These are phyloP conservation scores for Venusia cambrica DNA, from an alignment of 2,888 invertebrate species.

Conservation along the genomic window DNA sequence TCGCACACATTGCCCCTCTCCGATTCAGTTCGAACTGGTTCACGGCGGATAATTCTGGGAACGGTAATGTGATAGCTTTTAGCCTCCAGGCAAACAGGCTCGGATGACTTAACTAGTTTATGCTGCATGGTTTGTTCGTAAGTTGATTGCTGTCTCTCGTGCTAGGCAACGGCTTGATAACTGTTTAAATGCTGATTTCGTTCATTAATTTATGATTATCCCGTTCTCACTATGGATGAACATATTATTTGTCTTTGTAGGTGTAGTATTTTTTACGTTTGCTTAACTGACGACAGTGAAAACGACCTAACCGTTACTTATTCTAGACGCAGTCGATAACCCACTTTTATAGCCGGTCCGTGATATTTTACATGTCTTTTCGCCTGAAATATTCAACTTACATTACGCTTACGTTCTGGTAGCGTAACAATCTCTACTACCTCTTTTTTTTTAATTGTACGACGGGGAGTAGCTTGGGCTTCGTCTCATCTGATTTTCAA, in stretches of 20 bases:
- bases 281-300: slow-evolving; percentile 3
- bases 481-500: too few relatives aligned
- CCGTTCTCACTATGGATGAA: too few relatives aligned
- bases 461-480: too few relatives aligned
- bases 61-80: slow-evolving; percentile 19
- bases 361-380: slow-evolving; percentile 20
- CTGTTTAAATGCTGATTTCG: background rate
- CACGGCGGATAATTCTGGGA: slow-evolving; percentile 20
- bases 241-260: too few relatives aligned
- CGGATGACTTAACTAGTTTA: slow-evolving; percentile 13
- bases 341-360: slow-evolving; percentile 16
- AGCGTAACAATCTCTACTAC: slow-evolving; percentile 21
- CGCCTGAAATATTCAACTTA: slow-evolving; percentile 16
- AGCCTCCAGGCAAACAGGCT: slow-evolving; percentile 7
- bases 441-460: too few relatives aligned
- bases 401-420: slow-evolving; percentile 16
- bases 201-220: background rate
- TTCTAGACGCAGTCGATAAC: slow-evolving; percentile 10
- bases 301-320: slow-evolving; percentile 6
- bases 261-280: too few relatives aligned
- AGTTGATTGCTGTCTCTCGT: slow-evolving; percentile 11
- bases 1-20: slow-evolving; percentile 23
- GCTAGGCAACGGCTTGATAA: too few relatives aligned
- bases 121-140: slow-evolving; percentile 7
- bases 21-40: slow-evolving; percentile 21